Conservation (phyloP, 2,797 vertebrate species). For the Toxotes lorentzi region DNA sequence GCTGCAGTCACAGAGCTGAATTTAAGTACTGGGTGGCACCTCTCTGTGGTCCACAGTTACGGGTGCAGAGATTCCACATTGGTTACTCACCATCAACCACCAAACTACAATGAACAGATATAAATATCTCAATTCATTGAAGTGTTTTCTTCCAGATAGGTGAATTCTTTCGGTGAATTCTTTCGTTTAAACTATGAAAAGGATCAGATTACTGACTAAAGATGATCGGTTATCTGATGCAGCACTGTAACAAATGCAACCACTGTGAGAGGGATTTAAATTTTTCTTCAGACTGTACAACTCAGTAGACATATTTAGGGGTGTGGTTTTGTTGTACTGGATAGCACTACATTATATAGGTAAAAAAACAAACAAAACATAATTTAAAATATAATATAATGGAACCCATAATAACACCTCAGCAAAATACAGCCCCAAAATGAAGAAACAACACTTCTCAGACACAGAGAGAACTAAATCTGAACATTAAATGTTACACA, state of each 20-base stretch:
- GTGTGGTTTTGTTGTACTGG: not conserved
- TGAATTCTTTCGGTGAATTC: not conserved
- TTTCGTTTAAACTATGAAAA: slow-evolving; percentile 5
- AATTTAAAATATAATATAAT: not conserved
- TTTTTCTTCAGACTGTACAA: not conserved
- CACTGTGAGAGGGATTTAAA: too few relatives aligned
- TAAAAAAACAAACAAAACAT: not conserved
- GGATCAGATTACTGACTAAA: not conserved
- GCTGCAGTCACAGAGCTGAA: slow-evolving; percentile 59
- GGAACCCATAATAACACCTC: not conserved
- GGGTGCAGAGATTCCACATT: slow-evolving; percentile 49
- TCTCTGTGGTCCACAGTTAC: slow-evolving; percentile 69
- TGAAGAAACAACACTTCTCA: not conserved
- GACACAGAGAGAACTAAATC: not conserved
- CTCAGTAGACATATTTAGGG: too few relatives aligned
- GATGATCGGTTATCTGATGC: not conserved
- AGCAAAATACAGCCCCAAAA: not conserved
- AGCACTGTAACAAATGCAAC: not conserved
- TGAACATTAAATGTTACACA: not conserved
- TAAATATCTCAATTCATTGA: slow-evolving; percentile 19
- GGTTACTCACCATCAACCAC: slow-evolving; percentile 53
- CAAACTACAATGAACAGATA: slow-evolving; percentile 25
- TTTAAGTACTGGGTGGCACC: slow-evolving; percentile 79
- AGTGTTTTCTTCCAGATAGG: not conserved
- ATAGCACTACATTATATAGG: not conserved